A percentile compares a stretch with the other conserved stretches of the same genome.
phyloP scores from a whole-genome alignment of 1,140 invertebrate genomes.

The Nebria ingens region DNA sequence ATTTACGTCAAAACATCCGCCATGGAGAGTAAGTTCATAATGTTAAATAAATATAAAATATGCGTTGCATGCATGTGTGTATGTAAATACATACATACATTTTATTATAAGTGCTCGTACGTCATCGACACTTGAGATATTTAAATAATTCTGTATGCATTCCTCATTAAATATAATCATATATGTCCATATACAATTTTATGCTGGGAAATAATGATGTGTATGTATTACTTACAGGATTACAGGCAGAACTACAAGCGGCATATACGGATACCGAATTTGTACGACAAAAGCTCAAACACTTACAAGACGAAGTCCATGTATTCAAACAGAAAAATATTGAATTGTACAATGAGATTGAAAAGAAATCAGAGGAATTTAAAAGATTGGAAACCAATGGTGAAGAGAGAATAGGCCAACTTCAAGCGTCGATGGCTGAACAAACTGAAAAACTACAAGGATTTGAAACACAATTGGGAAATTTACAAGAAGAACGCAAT shows the following conservation, averaged over 20 bases:
- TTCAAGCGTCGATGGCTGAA: conserved; percentile 38
- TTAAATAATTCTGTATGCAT: background rate
- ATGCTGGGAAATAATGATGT: too few species aligned
- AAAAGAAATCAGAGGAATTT: conserved; percentile 32
- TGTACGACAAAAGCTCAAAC: conserved; percentile 39
- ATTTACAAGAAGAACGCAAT: conserved; percentile 36
- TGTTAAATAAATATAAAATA: too few species aligned
- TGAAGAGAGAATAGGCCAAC: conserved; percentile 31
- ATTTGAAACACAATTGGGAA: conserved; percentile 37
- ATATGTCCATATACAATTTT: too few species aligned
- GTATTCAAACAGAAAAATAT: conserved; percentile 37
- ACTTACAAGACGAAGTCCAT: conserved; percentile 43
- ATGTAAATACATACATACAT: background rate
- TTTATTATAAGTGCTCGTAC: background rate
- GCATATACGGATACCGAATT: conserved; percentile 45
- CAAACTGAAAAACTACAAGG: conserved; percentile 38
- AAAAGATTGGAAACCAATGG: conserved; percentile 25
- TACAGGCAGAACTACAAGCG: conserved; percentile 43
- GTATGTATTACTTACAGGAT: too few species aligned
- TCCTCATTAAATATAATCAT: too few species aligned
- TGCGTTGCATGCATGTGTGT: too few species aligned
- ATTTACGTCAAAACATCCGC: conserved; percentile 42
- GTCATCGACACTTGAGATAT: background rate
- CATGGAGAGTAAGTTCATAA: conserved; percentile 46
- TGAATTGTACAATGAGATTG: conserved; percentile 39